Evolutionary conservation across 2,113 vertebrate genomes (phyloP).

Genomic region (Trematocara stigmaticum): DNA sequence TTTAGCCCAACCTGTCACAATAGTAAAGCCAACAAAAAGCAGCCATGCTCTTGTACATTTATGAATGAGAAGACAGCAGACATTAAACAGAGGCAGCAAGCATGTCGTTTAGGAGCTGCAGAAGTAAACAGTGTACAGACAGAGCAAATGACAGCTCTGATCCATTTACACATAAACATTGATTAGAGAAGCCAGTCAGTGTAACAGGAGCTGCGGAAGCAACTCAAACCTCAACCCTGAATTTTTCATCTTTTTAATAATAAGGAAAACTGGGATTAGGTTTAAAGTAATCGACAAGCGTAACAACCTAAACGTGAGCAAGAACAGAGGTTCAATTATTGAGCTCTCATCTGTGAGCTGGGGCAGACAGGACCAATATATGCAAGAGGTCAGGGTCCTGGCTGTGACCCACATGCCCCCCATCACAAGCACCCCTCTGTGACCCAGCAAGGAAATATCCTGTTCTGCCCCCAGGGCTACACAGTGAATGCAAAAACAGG

Average conservation of each 20-base stretch:
- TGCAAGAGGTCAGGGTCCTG: neutral
- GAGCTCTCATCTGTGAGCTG: neutral
- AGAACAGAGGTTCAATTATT: neutral
- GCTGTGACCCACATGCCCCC: neutral
- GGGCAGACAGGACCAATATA: neutral
- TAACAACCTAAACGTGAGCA: neutral
- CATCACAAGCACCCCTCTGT: neutral
- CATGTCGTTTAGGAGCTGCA: neutral
- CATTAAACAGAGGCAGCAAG: neutral
- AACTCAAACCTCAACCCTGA: neutral
- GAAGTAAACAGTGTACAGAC: neutral
- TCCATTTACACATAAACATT: neutral
- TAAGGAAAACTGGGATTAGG: neutral
- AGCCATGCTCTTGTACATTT: neutral
- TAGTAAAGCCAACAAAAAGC: neutral
- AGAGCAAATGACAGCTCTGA: neutral
- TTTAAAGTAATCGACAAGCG: neutral
- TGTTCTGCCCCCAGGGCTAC: neutral
- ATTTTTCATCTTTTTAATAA: neutral
- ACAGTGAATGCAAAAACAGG: neutral
- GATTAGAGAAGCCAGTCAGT: neutral
- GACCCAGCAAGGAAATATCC: neutral
- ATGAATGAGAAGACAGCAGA: neutral
- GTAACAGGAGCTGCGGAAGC: neutral
- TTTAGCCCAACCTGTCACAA: neutral